These are phyloP conservation scores for Forbesichthys agassizii DNA, from an alignment of 2,113 vertebrate genomes.

Conservation along the genomic window DNA sequence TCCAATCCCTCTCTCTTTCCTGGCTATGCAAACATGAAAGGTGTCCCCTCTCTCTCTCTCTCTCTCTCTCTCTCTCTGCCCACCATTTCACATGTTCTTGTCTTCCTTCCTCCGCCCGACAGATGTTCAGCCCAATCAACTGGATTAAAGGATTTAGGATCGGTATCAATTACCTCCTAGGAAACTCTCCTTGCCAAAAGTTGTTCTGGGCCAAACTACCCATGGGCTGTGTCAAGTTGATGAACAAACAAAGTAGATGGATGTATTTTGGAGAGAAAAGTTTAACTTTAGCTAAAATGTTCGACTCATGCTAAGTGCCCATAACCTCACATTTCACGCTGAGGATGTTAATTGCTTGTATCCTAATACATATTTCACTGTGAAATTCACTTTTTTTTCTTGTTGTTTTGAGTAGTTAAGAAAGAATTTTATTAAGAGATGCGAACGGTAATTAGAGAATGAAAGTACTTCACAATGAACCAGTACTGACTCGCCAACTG, in stretches of 20 bases:
- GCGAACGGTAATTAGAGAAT: no score
- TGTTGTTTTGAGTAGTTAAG: no score
- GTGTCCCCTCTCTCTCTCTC: neutral
- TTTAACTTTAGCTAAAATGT: no score
- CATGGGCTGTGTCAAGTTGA: conserved; percentile 32
- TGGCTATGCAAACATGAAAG: neutral
- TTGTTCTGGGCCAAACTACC: conserved; percentile 28
- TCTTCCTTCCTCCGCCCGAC: conserved; percentile 23
- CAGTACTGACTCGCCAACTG: no score
- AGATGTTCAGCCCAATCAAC: conserved; percentile 58
- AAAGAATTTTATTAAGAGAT: no score
- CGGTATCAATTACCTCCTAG: conserved; percentile 56
- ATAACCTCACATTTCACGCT: conserved; percentile 3
- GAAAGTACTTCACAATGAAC: no score
- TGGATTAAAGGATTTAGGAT: conserved; percentile 52
- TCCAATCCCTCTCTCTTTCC: neutral
- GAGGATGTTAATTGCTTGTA: no score
- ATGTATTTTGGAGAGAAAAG: conserved; percentile 6
- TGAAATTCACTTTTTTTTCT: no score
- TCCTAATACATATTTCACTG: no score
- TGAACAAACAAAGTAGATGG: conserved; percentile 6
- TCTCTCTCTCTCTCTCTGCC: neutral
- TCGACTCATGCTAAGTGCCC: neutral
- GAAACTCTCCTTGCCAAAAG: conserved; percentile 32
- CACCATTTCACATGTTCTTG: no score